These are phyloP conservation scores for Danio kyathit DNA, from an alignment of 2,797 vertebrate species.

Conservation along the genomic window DNA sequence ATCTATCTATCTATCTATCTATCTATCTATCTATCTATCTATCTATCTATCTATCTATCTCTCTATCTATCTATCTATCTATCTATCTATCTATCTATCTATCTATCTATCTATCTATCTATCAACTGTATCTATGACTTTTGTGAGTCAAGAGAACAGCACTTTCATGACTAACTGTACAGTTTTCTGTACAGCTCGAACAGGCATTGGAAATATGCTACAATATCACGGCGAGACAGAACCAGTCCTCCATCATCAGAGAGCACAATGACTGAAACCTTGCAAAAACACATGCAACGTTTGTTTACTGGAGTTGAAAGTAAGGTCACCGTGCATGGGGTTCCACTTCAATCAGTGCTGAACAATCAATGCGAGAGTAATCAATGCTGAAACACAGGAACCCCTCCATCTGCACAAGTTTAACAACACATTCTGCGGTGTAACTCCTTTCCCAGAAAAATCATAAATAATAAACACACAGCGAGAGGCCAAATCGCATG, in stretches of 20 bases:
- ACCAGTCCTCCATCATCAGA: conserved; percentile 25
- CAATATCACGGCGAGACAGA: not conserved
- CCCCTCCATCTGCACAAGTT: conserved; percentile 61
- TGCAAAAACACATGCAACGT: conserved; percentile 39
- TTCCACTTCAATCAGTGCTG: conserved; percentile 58
- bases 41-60: too few species aligned
- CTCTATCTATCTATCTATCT: too few species aligned
- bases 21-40: too few species aligned
- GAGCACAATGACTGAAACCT: conserved; percentile 1
- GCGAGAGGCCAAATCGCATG: conserved; percentile 53
- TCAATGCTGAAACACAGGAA: conserved; percentile 63
- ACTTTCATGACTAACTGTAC: not conserved
- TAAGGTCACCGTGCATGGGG: conserved; percentile 55
- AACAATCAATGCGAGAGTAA: conserved; percentile 61
- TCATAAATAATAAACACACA: conserved; percentile 65
- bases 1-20: not conserved
- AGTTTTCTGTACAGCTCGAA: not conserved
- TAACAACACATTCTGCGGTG: conserved; percentile 61
- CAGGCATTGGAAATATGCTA: not conserved
- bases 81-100: too few species aligned
- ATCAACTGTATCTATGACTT: too few species aligned
- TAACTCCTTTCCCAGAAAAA: conserved; percentile 60
- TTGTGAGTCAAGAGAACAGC: not conserved
- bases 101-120: too few species aligned
- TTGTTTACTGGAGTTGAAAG: conserved; percentile 53